Evolutionary conservation across 2,888 invertebrate genomes (phyloP).

Genomic region (Ormyrus pomaceus): DNA sequence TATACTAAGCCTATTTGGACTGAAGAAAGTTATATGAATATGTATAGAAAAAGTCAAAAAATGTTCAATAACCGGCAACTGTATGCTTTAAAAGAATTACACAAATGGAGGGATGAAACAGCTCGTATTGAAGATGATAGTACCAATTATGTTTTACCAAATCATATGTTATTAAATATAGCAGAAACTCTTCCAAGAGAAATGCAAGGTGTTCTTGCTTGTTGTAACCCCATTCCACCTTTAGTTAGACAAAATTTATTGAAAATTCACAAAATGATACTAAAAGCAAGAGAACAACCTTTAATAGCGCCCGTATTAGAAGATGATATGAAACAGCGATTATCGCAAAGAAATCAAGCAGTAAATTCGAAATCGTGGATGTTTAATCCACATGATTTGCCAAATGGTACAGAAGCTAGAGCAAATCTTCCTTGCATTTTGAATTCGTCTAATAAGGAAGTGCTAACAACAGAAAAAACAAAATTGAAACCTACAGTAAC

Average conservation of each 20-base stretch:
- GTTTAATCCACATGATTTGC: conserved; percentile 69
- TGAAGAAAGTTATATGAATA: conserved; percentile 84
- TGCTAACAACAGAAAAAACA: background rate
- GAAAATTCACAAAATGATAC: conserved; percentile 81
- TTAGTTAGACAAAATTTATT: conserved; percentile 80
- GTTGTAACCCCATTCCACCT: conserved; percentile 95
- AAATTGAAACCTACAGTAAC: conserved; percentile 59
- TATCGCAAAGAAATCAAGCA: conserved; percentile 65
- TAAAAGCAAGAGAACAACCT: conserved; percentile 83
- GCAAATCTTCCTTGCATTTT: conserved; percentile 71
- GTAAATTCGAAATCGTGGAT: conserved; percentile 65
- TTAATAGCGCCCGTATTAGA: conserved; percentile 77
- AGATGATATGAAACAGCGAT: conserved; percentile 67
- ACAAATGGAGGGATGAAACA: conserved; percentile 90
- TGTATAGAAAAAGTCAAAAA: conserved; percentile 87
- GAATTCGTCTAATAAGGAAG: conserved; percentile 39
- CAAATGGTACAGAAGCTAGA: conserved; percentile 66
- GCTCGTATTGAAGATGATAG: conserved; percentile 95
- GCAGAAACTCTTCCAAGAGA: conserved; percentile 92
- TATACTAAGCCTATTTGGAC: conserved; percentile 87
- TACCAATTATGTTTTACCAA: conserved; percentile 92
- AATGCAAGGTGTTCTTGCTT: conserved; percentile 93
- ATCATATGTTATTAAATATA: conserved; percentile 95
- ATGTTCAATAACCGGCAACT: conserved; percentile 91
- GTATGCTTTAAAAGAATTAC: conserved; percentile 88